These are phyloP conservation scores for Semnornis frantzii DNA, from an alignment of 2,113 vertebrate species.

Conservation along the genomic window DNA sequence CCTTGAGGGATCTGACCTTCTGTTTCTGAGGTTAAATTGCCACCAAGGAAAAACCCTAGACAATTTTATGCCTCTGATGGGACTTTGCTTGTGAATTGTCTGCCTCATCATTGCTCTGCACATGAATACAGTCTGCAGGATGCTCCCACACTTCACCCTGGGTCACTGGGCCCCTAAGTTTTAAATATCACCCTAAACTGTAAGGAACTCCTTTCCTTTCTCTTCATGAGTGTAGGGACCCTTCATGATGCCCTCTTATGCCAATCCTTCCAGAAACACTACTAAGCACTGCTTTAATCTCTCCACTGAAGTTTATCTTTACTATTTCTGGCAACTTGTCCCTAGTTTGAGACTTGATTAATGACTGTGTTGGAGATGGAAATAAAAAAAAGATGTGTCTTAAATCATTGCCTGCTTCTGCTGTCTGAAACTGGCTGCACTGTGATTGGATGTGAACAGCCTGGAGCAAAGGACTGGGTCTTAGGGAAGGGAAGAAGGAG, in stretches of 20 bases:
- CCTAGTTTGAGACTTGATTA: neutral
- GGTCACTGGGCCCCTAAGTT: neutral
- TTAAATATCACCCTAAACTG: neutral
- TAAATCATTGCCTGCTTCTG: neutral
- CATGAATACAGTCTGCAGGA: neutral
- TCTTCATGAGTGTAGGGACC: accelerated
- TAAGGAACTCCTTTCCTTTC: neutral
- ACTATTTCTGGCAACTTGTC: neutral
- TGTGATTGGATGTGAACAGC: neutral
- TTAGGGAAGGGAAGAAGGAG: neutral
- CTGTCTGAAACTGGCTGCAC: neutral
- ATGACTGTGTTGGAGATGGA: neutral
- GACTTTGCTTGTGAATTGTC: neutral
- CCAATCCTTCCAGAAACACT: neutral
- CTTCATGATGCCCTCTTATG: neutral
- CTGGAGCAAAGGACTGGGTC: neutral
- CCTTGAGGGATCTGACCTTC: neutral
- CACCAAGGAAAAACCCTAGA: neutral
- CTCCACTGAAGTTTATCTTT: neutral
- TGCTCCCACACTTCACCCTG: neutral
- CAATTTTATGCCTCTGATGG: accelerated
- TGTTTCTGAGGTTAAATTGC: neutral
- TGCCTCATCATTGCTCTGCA: neutral
- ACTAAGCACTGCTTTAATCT: neutral
- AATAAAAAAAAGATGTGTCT: too few species aligned